Conservation (phyloP, 2,888 invertebrate genomes). For the Archaeoteleia sp. region DNA sequence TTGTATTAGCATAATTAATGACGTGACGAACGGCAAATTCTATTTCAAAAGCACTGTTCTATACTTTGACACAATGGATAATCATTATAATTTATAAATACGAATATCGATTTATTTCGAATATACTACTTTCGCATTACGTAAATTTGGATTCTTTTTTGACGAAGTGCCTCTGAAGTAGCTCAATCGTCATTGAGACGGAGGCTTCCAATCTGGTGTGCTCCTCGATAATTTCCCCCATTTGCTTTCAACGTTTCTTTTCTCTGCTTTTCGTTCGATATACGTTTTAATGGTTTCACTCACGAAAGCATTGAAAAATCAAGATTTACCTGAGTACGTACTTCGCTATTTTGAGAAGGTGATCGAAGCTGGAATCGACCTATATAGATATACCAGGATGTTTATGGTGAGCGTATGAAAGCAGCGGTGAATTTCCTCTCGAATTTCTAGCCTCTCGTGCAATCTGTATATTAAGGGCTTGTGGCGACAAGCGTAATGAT, state of each 20-base stretch:
- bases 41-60: too few relatives aligned
- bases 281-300: conserved; percentile 64
- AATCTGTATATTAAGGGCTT: conserved; percentile 8
- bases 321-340: conserved; percentile 54
- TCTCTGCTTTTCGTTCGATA: conserved; percentile 16
- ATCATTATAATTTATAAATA: too few relatives aligned
- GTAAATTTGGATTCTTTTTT: conserved; percentile 4
- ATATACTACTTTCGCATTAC: too few relatives aligned
- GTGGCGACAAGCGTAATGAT: conserved; percentile 16
- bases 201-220: conserved; percentile 26
- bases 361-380: neutral
- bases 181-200: conserved; percentile 31
- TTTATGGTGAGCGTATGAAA: conserved; percentile 6
- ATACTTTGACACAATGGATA: too few relatives aligned
- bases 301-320: conserved; percentile 67
- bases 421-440: conserved; percentile 8
- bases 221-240: conserved; percentile 31
- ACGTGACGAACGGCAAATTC: conserved; percentile 23
- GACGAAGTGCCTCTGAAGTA: conserved; percentile 9
- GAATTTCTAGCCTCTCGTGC: conserved; percentile 11
- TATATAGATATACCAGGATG: conserved; percentile 9
- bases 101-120: too few relatives aligned
- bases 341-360: conserved; percentile 7
- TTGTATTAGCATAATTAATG: conserved; percentile 43
- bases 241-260: conserved; percentile 29